phyloP scores from a whole-genome alignment of 2,888 invertebrate species.

The Drosophila putrida region DNA sequence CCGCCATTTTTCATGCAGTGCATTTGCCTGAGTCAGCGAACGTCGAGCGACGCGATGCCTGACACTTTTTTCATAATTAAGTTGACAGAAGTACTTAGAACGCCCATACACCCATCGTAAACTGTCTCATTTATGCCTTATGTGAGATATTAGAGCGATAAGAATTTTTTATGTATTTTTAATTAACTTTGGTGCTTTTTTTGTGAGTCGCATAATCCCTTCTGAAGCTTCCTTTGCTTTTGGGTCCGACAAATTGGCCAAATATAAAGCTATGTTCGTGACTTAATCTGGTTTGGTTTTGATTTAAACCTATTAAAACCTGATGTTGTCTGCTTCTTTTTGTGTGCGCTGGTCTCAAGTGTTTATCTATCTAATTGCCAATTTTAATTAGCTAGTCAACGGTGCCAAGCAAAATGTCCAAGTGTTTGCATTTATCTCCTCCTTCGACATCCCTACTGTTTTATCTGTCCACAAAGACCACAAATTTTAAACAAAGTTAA shows the following conservation, averaged over 20 bases:
- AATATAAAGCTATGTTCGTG: slow-evolving; percentile 42
- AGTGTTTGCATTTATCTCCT: slow-evolving; percentile 30
- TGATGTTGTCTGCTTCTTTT: slow-evolving; percentile 8
- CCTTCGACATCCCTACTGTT: background rate
- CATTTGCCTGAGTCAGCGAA: slow-evolving; percentile 18
- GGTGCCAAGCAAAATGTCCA: slow-evolving; percentile 42
- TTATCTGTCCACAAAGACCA: background rate
- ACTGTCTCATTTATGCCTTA: slow-evolving; percentile 39
- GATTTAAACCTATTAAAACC: background rate
- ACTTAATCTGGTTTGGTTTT: slow-evolving; percentile 36
- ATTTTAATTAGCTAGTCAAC: slow-evolving; percentile 68
- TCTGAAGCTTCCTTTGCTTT: slow-evolving; percentile 9
- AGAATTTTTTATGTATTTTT: slow-evolving; percentile 76
- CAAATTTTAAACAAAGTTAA: slow-evolving; percentile 34
- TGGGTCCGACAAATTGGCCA: slow-evolving; percentile 44
- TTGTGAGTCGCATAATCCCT: slow-evolving; percentile 35
- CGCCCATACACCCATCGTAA: slow-evolving; percentile 24
- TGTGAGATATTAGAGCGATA: slow-evolving; percentile 56
- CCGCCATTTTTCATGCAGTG: slow-evolving; percentile 68
- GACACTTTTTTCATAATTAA: slow-evolving; percentile 73
- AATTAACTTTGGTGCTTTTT: slow-evolving; percentile 72
- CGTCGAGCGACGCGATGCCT: slow-evolving; percentile 50
- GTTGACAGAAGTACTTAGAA: slow-evolving; percentile 50
- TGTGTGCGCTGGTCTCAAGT: slow-evolving; percentile 58
- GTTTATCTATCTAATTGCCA: slow-evolving; percentile 73